Evolutionary conservation across 1,140 invertebrate genomes (phyloP).

Genomic region (Cyclargus thomasi): DNA sequence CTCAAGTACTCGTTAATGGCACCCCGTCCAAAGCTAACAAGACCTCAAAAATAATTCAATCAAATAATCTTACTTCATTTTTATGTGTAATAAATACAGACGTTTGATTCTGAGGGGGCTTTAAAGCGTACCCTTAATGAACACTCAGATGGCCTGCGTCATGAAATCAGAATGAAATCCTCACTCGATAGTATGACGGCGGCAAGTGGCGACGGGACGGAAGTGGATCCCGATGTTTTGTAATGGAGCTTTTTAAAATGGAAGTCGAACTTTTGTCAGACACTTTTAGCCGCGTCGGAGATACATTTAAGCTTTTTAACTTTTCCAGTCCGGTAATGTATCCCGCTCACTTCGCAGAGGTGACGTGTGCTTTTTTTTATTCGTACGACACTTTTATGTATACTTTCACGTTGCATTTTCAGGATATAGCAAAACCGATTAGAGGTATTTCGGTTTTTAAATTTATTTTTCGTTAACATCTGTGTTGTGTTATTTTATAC

Average conservation of each 20-base stretch:
- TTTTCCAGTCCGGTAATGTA: slow-evolving; percentile 75
- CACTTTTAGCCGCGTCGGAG: slow-evolving; percentile 72
- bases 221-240: slow-evolving; percentile 74
- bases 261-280: slow-evolving; percentile 75
- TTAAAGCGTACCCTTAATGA: no score
- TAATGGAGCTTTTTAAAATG: slow-evolving; percentile 76
- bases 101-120: no score
- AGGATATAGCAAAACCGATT: not conserved
- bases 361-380: slow-evolving; percentile 62
- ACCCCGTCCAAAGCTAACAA: no score
- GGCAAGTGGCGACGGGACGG: slow-evolving; percentile 48
- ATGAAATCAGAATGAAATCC: slow-evolving; percentile 1
- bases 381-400: slow-evolving; percentile 30
- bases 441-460: no score
- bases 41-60: no score
- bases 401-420: not conserved
- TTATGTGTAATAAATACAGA: no score
- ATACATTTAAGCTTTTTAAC: slow-evolving; percentile 76
- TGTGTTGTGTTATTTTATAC: no score
- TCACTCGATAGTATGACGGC: slow-evolving; percentile 30
- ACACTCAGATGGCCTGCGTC: not conserved
- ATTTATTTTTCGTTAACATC: no score
- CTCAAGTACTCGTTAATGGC: no score
- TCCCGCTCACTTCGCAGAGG: slow-evolving; percentile 59
- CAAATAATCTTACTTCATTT: no score